Conservation (phyloP, 2,797 vertebrate genomes). For the Alfaro cultratus region DNA sequence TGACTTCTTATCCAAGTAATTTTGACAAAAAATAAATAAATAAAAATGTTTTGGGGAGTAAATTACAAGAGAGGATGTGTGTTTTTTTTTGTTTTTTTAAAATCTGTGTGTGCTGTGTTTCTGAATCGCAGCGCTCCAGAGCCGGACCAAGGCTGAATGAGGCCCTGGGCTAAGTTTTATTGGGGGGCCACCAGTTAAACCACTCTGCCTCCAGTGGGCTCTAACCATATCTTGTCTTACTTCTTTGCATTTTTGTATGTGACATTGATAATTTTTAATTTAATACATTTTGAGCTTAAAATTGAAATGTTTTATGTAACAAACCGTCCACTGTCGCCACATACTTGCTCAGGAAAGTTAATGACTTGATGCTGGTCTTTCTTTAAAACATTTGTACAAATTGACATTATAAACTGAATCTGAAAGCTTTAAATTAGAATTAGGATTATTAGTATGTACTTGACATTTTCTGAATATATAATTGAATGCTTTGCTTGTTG, state of each 20-base stretch:
- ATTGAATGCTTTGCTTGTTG: too few species aligned
- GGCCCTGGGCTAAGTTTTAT: not conserved
- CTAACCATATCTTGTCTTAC: not conserved
- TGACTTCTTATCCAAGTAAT: not conserved
- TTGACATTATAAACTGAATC: not conserved
- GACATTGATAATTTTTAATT: not conserved
- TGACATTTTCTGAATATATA: too few species aligned
- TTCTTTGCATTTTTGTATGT: not conserved
- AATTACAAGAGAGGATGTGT: conserved; percentile 3
- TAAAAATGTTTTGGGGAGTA: not conserved
- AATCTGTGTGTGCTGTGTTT: not conserved
- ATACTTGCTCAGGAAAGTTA: not conserved
- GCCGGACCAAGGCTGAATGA: not conserved
- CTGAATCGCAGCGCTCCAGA: not conserved
- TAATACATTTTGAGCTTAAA: not conserved
- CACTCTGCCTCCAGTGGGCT: not conserved
- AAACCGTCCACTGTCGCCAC: not conserved
- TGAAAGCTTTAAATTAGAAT: not conserved
- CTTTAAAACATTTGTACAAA: not conserved
- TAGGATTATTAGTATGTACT: not conserved
- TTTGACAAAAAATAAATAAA: conserved; percentile 7
- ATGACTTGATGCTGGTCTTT: not conserved
- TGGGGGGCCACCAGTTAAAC: not conserved
- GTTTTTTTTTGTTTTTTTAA: not conserved
- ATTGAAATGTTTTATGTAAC: not conserved